These are phyloP conservation scores for Podarcis muralis DNA, from an alignment of 2,113 vertebrate genomes.

Conservation along the genomic window DNA sequence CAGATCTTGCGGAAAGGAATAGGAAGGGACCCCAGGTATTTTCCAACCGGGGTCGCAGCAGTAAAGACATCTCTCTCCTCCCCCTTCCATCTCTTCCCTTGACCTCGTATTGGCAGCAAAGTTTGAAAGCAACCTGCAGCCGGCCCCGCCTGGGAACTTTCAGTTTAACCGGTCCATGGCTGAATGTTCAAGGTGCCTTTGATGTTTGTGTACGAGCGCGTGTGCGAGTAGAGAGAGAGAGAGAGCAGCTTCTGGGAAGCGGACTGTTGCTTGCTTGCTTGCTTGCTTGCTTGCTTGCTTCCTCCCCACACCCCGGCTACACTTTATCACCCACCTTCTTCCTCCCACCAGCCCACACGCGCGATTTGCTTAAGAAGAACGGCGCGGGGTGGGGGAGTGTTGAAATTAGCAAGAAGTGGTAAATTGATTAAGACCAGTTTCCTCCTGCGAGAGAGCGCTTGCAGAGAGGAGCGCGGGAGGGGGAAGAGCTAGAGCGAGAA, in stretches of 20 bases:
- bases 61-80: neutral
- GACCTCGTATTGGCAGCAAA: conserved; percentile 50
- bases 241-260: conserved; percentile 47
- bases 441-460: conserved; percentile 9
- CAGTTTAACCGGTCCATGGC: conserved; percentile 16
- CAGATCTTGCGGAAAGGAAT: neutral
- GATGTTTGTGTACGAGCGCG: conserved; percentile 26
- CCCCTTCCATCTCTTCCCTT: neutral
- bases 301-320: neutral
- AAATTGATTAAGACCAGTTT: conserved; percentile 49
- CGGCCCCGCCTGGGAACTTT: conserved; percentile 63
- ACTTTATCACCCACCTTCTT: conserved; percentile 17
- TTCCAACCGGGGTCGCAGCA: neutral
- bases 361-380: conserved; percentile 44
- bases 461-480: conserved; percentile 34
- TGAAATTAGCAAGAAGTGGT: conserved; percentile 54
- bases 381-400: conserved; percentile 32
- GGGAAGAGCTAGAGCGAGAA: conserved; percentile 10
- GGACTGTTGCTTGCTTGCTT: conserved; percentile 48
- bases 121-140: conserved; percentile 69
- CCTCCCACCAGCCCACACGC: conserved; percentile 52
- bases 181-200: conserved; percentile 71
- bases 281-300: too few species aligned
- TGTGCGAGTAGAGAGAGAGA: neutral
- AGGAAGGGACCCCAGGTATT: neutral